phyloP scores from a whole-genome alignment of 64 coral and sea anemone species.

The Anthopleura sola region DNA sequence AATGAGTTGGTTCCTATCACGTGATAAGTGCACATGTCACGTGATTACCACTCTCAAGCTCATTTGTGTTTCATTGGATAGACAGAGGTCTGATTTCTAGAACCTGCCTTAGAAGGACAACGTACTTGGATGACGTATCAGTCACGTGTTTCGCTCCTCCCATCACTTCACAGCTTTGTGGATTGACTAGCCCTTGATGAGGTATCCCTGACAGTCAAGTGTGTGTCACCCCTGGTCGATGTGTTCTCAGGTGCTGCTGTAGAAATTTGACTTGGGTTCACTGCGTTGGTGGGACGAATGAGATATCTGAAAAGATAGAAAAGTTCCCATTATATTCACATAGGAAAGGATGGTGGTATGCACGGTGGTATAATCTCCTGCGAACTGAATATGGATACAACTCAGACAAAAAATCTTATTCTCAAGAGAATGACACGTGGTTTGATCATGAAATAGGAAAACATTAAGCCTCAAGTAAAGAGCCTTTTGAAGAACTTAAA shows the following conservation, averaged over 20 bases:
- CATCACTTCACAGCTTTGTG: conserved; percentile 6
- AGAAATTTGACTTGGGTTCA: neutral
- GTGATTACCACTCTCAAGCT: neutral
- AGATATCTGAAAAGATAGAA: conserved; percentile 17
- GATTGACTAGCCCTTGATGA: neutral
- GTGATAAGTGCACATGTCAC: neutral
- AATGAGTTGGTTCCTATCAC: neutral
- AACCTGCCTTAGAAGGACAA: neutral
- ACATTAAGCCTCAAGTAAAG: too few species aligned
- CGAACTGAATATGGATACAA: too few species aligned
- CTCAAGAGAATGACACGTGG: too few species aligned
- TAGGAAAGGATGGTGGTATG: too few species aligned
- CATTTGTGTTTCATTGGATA: neutral
- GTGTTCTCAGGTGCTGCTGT: neutral
- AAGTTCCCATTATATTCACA: too few species aligned
- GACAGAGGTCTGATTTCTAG: neutral
- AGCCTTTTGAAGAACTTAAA: too few species aligned
- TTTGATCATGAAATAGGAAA: too few species aligned
- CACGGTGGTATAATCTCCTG: too few species aligned
- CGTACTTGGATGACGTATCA: neutral
- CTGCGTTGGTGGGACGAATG: conserved; percentile 6
- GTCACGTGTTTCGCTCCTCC: neutral
- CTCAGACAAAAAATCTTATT: too few species aligned
- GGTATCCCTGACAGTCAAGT: neutral
- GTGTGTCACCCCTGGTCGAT: neutral